These are phyloP conservation scores for Caprella mutica DNA, from an alignment of 2,888 invertebrate genomes.

Conservation along the genomic window DNA sequence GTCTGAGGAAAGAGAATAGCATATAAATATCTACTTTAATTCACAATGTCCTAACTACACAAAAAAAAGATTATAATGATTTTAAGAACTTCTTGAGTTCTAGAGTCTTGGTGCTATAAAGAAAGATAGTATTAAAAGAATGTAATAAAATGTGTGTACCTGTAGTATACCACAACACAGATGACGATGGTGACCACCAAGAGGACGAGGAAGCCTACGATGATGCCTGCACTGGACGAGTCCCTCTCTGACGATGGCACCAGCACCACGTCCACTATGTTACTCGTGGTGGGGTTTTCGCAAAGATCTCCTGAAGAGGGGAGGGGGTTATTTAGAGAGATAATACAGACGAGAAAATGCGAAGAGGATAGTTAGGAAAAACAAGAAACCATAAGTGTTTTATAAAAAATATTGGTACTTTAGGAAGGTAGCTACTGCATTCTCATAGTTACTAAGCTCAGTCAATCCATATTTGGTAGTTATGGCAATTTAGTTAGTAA, in stretches of 20 bases:
- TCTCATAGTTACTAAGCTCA: background rate
- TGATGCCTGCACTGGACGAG: slow-evolving; percentile 41
- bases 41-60: no score
- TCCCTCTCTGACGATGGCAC: slow-evolving; percentile 45
- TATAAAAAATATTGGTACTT: background rate
- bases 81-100: no score
- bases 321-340: no score
- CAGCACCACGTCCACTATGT: slow-evolving; percentile 28
- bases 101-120: no score
- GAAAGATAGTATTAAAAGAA: no score
- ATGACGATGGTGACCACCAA: slow-evolving; percentile 53
- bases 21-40: no score
- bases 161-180: slow-evolving; percentile 46
- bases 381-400: background rate
- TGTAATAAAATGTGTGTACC: slow-evolving; percentile 13
- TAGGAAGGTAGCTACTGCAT: background rate
- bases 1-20: slow-evolving; percentile 52
- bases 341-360: no score
- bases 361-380: no score
- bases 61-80: no score
- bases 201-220: slow-evolving; percentile 51
- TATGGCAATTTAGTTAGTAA: no score
- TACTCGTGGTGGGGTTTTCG: slow-evolving; percentile 42
- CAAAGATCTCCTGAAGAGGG: slow-evolving; percentile 53
- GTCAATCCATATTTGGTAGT: no score